A percentile compares a stretch with the other conserved stretches of the same genome.
Evolutionary conservation across 2,888 invertebrate genomes (phyloP).

Genomic region (Odontothrips loti): DNA sequence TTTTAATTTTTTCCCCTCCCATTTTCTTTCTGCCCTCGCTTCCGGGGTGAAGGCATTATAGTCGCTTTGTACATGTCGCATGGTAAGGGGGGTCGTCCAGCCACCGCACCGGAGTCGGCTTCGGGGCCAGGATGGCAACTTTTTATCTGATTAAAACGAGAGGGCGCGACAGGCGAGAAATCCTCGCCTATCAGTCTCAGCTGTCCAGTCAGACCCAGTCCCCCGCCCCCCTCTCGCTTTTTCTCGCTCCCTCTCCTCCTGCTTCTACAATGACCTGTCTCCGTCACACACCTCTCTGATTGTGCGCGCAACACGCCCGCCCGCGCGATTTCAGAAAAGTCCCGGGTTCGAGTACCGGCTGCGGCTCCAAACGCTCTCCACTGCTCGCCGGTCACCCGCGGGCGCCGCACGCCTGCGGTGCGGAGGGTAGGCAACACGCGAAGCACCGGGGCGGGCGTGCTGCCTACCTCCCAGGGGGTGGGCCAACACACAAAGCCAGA

Average conservation of each 20-base stretch:
- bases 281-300: background rate
- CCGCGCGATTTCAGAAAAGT: too few relatives aligned
- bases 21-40: background rate
- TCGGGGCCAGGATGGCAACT: background rate
- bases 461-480: background rate
- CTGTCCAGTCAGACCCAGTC: background rate
- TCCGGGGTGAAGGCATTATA: background rate
- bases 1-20: background rate
- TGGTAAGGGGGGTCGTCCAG: background rate
- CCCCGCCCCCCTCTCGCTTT: background rate
- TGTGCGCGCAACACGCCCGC: too few relatives aligned
- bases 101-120: background rate
- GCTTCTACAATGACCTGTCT: too few relatives aligned
- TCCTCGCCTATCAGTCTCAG: constrained; percentile 14
- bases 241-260: background rate
- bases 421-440: background rate
- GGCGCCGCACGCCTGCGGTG: background rate
- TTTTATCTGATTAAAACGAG: constrained; percentile 12
- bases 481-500: too few relatives aligned
- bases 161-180: background rate
- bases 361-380: too few relatives aligned
- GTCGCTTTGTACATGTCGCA: background rate
- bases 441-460: background rate
- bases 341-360: too few relatives aligned
- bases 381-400: too few relatives aligned